Conservation (phyloP, 2,888 invertebrate genomes). For the Heliconius sara region DNA sequence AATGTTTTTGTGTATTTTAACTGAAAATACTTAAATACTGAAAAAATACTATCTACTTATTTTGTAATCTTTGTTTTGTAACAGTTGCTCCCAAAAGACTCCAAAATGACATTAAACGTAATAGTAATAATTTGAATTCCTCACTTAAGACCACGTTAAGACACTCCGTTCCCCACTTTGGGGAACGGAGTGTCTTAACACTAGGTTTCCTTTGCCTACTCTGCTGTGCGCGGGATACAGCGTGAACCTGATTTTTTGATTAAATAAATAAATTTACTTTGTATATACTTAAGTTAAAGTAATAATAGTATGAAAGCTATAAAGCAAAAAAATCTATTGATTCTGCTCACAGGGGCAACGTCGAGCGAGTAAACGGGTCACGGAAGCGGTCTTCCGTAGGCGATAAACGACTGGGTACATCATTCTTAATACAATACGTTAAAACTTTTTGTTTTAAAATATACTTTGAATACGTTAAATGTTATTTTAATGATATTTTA, state of each 20-base stretch:
- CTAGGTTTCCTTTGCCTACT: no score
- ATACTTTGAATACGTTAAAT: slow-evolving; percentile 6
- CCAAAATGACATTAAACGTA: neutral
- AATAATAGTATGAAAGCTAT: slow-evolving; percentile 15
- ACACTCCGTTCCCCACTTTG: no score
- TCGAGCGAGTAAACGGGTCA: slow-evolving; percentile 22
- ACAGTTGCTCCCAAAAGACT: neutral
- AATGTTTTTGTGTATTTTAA: slow-evolving; percentile 29
- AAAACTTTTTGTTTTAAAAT: slow-evolving; percentile 1
- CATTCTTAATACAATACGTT: slow-evolving; percentile 22
- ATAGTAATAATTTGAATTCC: no score
- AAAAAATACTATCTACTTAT: neutral
- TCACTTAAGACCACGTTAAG: no score
- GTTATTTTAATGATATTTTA: neutral
- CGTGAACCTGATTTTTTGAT: no score
- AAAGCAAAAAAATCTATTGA: slow-evolving; percentile 15
- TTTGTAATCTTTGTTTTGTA: neutral
- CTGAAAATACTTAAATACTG: neutral
- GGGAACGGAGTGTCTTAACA: no score
- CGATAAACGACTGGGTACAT: slow-evolving; percentile 22
- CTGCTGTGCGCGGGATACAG: no score
- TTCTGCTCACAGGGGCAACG: slow-evolving; percentile 12
- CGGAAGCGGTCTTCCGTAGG: slow-evolving; percentile 22
- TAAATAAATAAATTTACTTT: no score
- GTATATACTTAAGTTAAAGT: neutral